Base-by-base conservation (phyloP, 2,113 vertebrate genomes). In the Aldabrachelys gigantea region DNA sequence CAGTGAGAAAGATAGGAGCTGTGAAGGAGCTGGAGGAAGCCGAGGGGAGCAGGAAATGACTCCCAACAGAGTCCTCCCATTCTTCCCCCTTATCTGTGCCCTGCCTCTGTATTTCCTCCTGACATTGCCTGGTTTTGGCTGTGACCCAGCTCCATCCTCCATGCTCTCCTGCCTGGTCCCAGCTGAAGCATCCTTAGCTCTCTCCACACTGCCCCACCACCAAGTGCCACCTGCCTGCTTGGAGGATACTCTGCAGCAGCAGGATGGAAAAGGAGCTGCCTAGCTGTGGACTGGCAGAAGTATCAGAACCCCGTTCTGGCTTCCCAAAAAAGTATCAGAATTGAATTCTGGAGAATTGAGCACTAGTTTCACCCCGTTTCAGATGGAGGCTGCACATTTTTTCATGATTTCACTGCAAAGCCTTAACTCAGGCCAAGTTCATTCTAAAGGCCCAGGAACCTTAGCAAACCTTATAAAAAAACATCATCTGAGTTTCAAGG, bases 401-500 rank as follows among this genome's bases (percentile, higher is more conserved):
- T 95, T 95, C 62, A 72, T 54, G 3, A 59, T 87, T 65, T 91
- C 85, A 85, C 93, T 94, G 81, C 38, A 62, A 92, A 93, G 49
- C 27, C 47, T 69, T 88, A 85, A 90, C 27, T 90, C 75, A 75
- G 6, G 86, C 93, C 82, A 87, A 94, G n/a, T 79, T 94, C 82
- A 62, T 94, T 89, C 75, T 88, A 91, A 96, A 93, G 54, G 29
- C 41, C 47, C 52, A 87, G 81, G 89, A 97, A 92, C 85, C 81
- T 91, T 44, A 89, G 75, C 6, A 95, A 96, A 92, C 17, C 75
- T 96, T 95, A 92, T 93, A 80, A 95, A 69, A 69, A 92, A 95
- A 91, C 14, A 44, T 59, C 94, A 92, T 53, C 56, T 80, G 50
- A 85, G 38, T 86, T 93, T 93, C 88, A 92, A 92, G 57, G n/a